These are phyloP conservation scores for Leucophora obtusa DNA, from an alignment of 2,888 invertebrate species.

Conservation along the genomic window DNA sequence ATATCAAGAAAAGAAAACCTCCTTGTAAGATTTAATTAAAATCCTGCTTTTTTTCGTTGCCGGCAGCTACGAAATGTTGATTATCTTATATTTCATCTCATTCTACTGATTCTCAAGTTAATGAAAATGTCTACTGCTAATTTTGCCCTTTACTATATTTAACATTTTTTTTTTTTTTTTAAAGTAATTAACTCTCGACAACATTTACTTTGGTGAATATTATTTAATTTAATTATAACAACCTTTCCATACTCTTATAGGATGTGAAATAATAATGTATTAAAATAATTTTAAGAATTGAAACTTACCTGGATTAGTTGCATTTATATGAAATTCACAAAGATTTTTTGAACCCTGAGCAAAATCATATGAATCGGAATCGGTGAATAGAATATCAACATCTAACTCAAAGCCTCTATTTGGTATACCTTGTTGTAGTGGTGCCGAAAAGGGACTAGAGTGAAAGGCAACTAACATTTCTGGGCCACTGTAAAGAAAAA, in stretches of 20 bases:
- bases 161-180: too few relatives aligned
- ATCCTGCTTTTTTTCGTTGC: conserved; percentile 68
- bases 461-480: conserved; percentile 93
- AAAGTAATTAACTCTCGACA: background rate
- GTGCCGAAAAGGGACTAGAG: conserved; percentile 90
- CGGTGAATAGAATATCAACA: conserved; percentile 92
- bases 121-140: background rate
- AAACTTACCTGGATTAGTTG: conserved; percentile 80
- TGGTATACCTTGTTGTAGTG: conserved; percentile 83
- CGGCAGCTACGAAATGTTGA: conserved; percentile 60
- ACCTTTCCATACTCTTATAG: background rate
- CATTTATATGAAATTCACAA: conserved; percentile 88
- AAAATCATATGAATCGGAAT: conserved; percentile 91
- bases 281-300: too few relatives aligned
- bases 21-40: conserved; percentile 74
- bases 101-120: background rate
- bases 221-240: conserved; percentile 41
- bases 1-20: conserved; percentile 33
- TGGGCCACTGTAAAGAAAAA: conserved; percentile 81
- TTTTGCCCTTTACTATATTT: too few relatives aligned
- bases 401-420: conserved; percentile 90
- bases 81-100: conserved; percentile 14
- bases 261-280: too few relatives aligned
- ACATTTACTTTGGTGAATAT: conserved; percentile 22
- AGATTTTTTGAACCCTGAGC: conserved; percentile 81